phyloP scores from a whole-genome alignment of 2,888 invertebrate species.

The Imbricaverruca yamaguchii region DNA sequence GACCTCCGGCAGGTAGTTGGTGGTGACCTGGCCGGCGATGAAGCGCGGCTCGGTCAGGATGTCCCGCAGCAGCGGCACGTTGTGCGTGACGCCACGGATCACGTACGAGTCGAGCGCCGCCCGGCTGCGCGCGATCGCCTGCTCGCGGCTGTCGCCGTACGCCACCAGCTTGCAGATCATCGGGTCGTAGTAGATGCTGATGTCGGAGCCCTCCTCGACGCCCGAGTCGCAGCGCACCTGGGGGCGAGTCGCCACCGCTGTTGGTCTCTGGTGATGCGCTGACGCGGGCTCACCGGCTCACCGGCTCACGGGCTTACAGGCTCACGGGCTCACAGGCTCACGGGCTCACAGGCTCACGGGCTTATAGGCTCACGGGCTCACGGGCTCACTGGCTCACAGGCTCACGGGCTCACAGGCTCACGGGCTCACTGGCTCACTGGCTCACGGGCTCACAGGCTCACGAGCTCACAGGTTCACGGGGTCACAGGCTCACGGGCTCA shows the following conservation, averaged over 20 bases:
- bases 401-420: too few relatives aligned
- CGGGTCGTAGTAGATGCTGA: conserved; percentile 60
- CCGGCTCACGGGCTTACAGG: neutral
- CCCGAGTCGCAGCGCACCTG: conserved; percentile 59
- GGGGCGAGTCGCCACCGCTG: neutral
- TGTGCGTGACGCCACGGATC: conserved; percentile 53
- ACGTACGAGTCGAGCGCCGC: conserved; percentile 56
- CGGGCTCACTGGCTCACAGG: too few relatives aligned
- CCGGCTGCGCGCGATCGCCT: conserved; percentile 50
- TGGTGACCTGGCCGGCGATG: conserved; percentile 51
- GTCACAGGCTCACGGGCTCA: neutral
- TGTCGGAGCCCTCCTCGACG: conserved; percentile 57
- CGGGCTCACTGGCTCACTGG: too few relatives aligned
- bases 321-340: too few relatives aligned
- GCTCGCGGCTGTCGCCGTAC: conserved; percentile 50
- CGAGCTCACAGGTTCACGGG: neutral
- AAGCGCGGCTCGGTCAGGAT: conserved; percentile 53
- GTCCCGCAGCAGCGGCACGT: conserved; percentile 55
- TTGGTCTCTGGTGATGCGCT: too few relatives aligned
- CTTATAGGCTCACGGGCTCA: neutral
- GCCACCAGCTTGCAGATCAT: conserved; percentile 61
- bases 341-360: too few relatives aligned
- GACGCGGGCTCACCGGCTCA: neutral
- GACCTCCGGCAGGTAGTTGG: conserved; percentile 52
- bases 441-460: too few relatives aligned